Conservation (phyloP, 2,888 invertebrate genomes). For the Lycophotia porphyrea region DNA sequence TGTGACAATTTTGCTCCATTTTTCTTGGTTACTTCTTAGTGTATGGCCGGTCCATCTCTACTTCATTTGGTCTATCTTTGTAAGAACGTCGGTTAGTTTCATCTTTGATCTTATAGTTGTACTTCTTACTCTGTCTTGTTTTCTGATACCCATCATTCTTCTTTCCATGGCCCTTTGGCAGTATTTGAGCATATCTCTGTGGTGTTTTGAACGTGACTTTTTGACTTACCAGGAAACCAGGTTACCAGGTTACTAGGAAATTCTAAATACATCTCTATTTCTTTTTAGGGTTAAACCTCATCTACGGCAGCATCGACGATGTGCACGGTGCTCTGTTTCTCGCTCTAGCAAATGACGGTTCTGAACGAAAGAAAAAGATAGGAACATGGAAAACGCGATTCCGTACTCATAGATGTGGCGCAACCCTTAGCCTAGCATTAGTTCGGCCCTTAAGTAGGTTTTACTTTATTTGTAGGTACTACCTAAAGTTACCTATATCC, state of each 20-base stretch:
- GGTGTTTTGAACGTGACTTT: too few species aligned
- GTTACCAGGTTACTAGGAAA: not conserved
- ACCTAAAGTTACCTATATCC: not conserved
- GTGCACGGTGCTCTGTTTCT: not conserved
- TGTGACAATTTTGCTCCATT: too few species aligned
- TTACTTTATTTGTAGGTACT: not conserved
- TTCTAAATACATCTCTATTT: not conserved
- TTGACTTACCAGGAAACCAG: not conserved
- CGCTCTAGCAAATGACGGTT: not conserved
- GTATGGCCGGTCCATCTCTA: too few species aligned
- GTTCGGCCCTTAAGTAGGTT: not conserved
- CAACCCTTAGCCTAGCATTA: not conserved
- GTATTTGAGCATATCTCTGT: too few species aligned
- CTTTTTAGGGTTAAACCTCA: not conserved
- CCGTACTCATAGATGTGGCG: not conserved
- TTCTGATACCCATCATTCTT: too few species aligned
- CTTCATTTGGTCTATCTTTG: too few species aligned
- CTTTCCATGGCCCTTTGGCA: too few species aligned
- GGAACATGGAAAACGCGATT: too few species aligned
- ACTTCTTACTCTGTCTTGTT: too few species aligned
- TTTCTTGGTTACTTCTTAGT: too few species aligned
- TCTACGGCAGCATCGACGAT: not conserved
- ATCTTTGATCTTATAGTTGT: too few species aligned
- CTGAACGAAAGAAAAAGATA: not conserved
- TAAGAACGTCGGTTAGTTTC: too few species aligned